A percentile compares a stretch with the other conserved stretches of the same genome.
These are phyloP conservation scores for rat (Rattus norvegicus) DNA, from an alignment of 2,113 vertebrate species.

Conservation along the genomic window DNA sequence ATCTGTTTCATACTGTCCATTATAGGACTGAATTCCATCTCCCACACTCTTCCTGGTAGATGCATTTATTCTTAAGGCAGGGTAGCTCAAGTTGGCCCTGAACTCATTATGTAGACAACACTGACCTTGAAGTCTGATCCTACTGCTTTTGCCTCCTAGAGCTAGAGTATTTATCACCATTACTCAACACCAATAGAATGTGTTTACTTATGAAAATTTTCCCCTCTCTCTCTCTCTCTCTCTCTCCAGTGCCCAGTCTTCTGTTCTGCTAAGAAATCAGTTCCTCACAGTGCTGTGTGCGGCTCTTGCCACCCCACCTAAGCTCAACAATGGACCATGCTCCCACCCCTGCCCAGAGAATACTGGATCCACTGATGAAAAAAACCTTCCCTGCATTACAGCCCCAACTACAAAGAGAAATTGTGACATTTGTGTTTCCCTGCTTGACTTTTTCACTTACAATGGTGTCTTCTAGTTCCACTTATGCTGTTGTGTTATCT, in stretches of 20 bases:
- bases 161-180: not conserved
- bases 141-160: not conserved
- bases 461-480: not conserved
- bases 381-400: not conserved
- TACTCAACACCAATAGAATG: not conserved
- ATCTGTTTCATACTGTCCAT: not conserved
- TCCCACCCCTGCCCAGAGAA: too few relatives aligned
- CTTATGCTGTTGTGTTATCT: not conserved
- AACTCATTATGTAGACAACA: not conserved
- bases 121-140: not conserved
- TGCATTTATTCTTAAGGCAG: not conserved
- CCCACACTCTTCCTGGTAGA: not conserved
- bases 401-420: not conserved
- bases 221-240: too few relatives aligned
- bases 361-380: too few relatives aligned
- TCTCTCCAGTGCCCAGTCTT: not conserved
- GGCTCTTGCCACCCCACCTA: too few relatives aligned
- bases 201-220: not conserved
- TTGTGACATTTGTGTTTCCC: not conserved
- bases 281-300: too few relatives aligned
- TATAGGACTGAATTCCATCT: fast-evolving
- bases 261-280: not conserved
- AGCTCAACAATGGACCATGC: too few relatives aligned
- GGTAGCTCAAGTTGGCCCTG: not conserved
- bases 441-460: not conserved